These are phyloP conservation scores for Cerastis rubricosa DNA, from an alignment of 2,888 invertebrate species.

Conservation along the genomic window DNA sequence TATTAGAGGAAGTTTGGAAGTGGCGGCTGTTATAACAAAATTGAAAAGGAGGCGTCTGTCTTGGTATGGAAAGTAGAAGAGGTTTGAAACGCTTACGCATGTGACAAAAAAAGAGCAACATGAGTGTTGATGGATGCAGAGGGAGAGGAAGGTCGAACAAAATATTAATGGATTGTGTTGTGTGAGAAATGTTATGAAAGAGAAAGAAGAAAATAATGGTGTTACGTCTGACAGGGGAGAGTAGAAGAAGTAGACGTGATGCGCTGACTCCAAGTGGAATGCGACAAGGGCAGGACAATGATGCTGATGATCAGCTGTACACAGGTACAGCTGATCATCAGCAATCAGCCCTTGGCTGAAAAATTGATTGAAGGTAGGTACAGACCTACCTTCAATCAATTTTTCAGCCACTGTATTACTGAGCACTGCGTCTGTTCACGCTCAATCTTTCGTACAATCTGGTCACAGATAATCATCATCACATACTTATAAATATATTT, in stretches of 20 bases:
- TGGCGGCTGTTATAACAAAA: not conserved
- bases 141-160: too few species aligned
- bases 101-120: not conserved
- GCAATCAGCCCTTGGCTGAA: too few species aligned
- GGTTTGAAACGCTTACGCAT: too few species aligned
- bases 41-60: not conserved
- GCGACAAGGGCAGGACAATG: too few species aligned
- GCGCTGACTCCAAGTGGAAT: too few species aligned
- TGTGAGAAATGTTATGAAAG: not conserved
- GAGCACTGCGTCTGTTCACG: not conserved
- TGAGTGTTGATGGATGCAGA: not conserved
- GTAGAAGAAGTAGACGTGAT: not conserved
- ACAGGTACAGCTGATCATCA: too few species aligned
- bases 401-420: not conserved
- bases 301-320: too few species aligned
- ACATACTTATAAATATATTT: too few species aligned
- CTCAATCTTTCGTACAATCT: not conserved
- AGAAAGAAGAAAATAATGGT: not conserved
- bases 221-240: not conserved
- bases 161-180: too few species aligned
- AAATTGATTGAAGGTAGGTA: too few species aligned
- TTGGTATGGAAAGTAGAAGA: not conserved
- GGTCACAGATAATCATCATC: not conserved
- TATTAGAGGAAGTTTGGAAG: too few species aligned
- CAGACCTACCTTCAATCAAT: not conserved